Evolutionary conservation across 1,140 invertebrate genomes (phyloP).

Genomic region (Drosophila sproati): DNA sequence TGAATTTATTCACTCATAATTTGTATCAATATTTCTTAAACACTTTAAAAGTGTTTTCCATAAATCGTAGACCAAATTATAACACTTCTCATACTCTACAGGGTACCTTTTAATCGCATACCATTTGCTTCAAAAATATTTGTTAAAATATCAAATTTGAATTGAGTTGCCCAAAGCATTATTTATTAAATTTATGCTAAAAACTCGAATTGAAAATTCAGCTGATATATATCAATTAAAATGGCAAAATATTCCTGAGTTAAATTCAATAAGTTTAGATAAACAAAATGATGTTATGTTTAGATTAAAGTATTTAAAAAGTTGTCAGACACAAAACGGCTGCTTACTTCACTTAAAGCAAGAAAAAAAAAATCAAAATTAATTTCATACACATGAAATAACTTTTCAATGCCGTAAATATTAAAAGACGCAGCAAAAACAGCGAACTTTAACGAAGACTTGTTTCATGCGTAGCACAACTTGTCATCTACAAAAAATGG

Average conservation of each 20-base stretch:
- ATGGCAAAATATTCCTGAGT: background rate
- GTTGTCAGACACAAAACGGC: constrained; percentile 16
- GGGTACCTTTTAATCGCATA: too few relatives aligned
- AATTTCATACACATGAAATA: constrained; percentile 20
- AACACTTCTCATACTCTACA: too few relatives aligned
- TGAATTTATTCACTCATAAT: too few relatives aligned
- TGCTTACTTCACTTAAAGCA: constrained; percentile 12
- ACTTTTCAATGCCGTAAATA: constrained; percentile 25
- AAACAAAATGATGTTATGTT: background rate
- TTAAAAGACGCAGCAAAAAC: constrained; percentile 32
- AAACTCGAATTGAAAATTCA: too few relatives aligned
- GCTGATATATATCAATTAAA: too few relatives aligned
- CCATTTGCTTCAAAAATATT: too few relatives aligned
- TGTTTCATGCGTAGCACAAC: constrained; percentile 58
- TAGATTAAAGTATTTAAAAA: constrained; percentile 16
- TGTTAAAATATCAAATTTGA: too few relatives aligned
- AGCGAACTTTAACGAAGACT: constrained; percentile 20
- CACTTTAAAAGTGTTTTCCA: too few relatives aligned
- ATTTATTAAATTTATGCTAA: too few relatives aligned
- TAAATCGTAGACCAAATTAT: too few relatives aligned
- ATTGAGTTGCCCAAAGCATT: too few relatives aligned
- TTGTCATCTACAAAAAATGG: constrained; percentile 72
- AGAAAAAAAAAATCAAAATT: constrained; percentile 25
- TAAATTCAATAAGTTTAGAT: background rate
- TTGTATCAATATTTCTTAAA: too few relatives aligned